Base-by-base conservation (phyloP, 1,140 invertebrate genomes). In the Contarinia nasturtii region DNA sequence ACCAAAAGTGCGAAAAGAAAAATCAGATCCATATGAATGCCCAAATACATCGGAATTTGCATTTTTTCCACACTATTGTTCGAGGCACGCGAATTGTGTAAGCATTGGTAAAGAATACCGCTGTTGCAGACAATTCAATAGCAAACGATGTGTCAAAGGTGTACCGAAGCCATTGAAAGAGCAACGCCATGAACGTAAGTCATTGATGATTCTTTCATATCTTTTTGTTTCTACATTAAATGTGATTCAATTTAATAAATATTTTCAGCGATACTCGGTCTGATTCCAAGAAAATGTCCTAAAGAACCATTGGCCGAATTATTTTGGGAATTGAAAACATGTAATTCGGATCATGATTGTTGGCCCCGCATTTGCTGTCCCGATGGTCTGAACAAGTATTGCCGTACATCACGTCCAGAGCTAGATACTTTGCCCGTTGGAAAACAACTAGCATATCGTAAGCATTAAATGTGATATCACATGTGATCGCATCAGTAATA, bases 361-460 rank as follows among this genome's bases (percentile, higher is more conserved):
- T 74, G 74, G 67, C 77, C 77, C 2, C 60, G 79, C 10, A 72
- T 82, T 44, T 81, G 79, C 55, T 82, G 79, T 49, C 76, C 75
- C 0, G 78, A 80, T 52, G 69, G 73, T 51, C 56, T 60, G 0
- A 61, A 69, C 19, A 72, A 72, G 33, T 81, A 79, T 54, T 82
- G 79, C 55, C 67, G 77, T 48, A 79, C 76, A 2, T 71, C 78
- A 2, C 67, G 70, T 33, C 74, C 75, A 3, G 61, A 74, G 18
- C 66, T 76, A 19, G 73, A 77, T 52, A 68, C 72, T 18, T 66
- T 74, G 10, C 74, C 76, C 7, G 56, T 62, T 1, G 64, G 64
- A 50, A 61, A 60, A 15, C 61, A 61, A 46, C 61, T 67, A 40
- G 55, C 67, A 47, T 65, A 69, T 51, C 55, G 70, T 73, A 61